A percentile compares a stretch with the other conserved stretches of the same genome.
Conservation (phyloP, 2,888 invertebrate genomes). For the Gortyna flavago region DNA sequence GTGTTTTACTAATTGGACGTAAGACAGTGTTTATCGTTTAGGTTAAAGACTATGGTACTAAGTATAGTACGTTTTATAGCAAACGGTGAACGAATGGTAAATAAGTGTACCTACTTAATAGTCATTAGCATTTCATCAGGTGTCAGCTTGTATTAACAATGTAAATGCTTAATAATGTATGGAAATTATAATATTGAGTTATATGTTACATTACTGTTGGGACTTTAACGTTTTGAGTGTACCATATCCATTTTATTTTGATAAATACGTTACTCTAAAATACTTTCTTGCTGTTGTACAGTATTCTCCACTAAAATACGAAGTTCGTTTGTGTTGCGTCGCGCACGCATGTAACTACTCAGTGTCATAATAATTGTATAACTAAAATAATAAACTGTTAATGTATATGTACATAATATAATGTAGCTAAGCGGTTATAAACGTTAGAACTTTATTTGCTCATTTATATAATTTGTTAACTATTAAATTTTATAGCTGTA, state of each 20-base stretch:
- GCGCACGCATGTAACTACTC: conserved; percentile 55
- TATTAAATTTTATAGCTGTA: conserved; percentile 59
- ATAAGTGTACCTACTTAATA: conserved; percentile 63
- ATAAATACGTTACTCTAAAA: conserved; percentile 11
- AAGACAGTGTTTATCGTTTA: conserved; percentile 62
- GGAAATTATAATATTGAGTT: conserved; percentile 45
- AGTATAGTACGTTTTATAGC: conserved; percentile 52
- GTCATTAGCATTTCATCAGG: conserved; percentile 60
- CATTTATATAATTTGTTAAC: conserved; percentile 54
- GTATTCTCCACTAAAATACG: conserved; percentile 46
- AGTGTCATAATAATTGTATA: conserved; percentile 64
- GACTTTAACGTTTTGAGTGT: conserved; percentile 35
- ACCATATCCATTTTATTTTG: conserved; percentile 4
- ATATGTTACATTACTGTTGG: conserved; percentile 12
- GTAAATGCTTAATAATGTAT: conserved; percentile 67
- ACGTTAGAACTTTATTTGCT: conserved; percentile 67
- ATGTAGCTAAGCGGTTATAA: conserved; percentile 68
- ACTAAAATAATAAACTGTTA: conserved; percentile 63
- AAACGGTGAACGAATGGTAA: conserved; percentile 54
- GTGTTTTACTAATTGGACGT: conserved; percentile 60
- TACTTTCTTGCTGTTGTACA: conserved; percentile 53
- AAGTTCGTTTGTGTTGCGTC: conserved; percentile 41
- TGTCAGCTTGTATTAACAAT: conserved; percentile 63
- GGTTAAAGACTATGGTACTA: conserved; percentile 58
- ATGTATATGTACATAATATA: conserved; percentile 67